phyloP scores from a whole-genome alignment of 1,140 invertebrate species.

The Octopus sinensis region DNA sequence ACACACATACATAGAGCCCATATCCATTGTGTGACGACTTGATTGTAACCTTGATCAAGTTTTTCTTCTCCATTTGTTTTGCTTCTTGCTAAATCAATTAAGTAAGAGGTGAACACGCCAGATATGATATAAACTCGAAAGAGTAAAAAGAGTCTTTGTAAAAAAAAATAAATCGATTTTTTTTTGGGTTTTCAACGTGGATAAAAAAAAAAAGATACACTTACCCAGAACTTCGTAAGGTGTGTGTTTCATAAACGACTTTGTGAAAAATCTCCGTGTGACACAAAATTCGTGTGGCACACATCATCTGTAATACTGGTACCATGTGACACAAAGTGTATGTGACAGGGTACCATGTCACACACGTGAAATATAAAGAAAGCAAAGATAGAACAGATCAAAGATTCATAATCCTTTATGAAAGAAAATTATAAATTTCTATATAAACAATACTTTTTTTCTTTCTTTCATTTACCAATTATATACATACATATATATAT shows the following conservation, averaged over 20 bases:
- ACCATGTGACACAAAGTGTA: not conserved
- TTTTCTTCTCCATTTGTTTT: not conserved
- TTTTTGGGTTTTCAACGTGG: too few relatives aligned
- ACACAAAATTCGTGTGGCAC: not conserved
- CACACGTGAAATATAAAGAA: too few relatives aligned
- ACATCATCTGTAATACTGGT: not conserved
- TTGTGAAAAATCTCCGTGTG: not conserved
- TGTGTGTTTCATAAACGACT: not conserved
- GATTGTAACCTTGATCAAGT: not conserved
- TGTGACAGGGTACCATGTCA: too few relatives aligned
- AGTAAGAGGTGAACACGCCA: not conserved
- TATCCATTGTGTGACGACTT: not conserved
- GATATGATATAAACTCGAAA: not conserved
- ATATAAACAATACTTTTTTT: not conserved
- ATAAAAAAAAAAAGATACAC: too few relatives aligned
- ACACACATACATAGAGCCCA: not conserved
- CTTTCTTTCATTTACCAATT: not conserved
- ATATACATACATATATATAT: not conserved
- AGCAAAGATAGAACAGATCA: not conserved
- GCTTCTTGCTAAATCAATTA: not conserved
- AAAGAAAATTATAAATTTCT: not conserved
- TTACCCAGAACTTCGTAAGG: too few relatives aligned
- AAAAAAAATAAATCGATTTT: too few relatives aligned
- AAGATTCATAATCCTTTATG: not conserved
- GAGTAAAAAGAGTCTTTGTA: not conserved